A percentile compares a stretch with the other conserved stretches of the same genome.
Conservation (phyloP, 2,797 vertebrate genomes). For the Salarias fasciatus region DNA sequence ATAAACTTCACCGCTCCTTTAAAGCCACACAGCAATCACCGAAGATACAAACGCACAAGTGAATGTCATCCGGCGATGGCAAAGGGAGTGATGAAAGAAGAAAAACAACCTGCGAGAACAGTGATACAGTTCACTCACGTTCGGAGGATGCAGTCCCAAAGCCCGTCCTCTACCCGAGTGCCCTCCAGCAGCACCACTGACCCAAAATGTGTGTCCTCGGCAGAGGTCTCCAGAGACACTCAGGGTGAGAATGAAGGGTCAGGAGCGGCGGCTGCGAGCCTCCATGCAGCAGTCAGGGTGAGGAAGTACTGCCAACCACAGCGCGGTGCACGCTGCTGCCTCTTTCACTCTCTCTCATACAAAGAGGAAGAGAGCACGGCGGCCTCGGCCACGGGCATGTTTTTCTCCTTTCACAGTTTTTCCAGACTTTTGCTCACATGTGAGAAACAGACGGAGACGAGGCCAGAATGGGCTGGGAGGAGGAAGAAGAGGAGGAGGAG, state of each 20-base stretch:
- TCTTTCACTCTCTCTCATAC: constrained; percentile 44
- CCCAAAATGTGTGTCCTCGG: constrained; percentile 33
- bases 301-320: constrained; percentile 66
- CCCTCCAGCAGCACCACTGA: constrained; percentile 41
- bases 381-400: constrained; percentile 36
- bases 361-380: constrained; percentile 47
- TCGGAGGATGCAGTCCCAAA: constrained; percentile 26
- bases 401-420: constrained; percentile 58
- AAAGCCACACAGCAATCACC: constrained; percentile 5
- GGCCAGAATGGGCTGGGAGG: neutral
- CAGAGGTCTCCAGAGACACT: constrained; percentile 15
- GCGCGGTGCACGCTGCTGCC: constrained; percentile 19
- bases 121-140: constrained; percentile 54
- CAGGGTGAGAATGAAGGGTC: constrained; percentile 20
- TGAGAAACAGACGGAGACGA: constrained; percentile 23
- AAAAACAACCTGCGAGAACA: constrained; percentile 11
- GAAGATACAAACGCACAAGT: constrained; percentile 1
- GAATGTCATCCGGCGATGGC: too few relatives aligned
- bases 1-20: neutral
- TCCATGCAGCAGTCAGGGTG: constrained; percentile 58
- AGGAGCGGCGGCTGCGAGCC: constrained; percentile 36
- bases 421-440: constrained; percentile 37
- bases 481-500: constrained; percentile 29
- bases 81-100: neutral
- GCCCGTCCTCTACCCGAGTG: constrained; percentile 28